A percentile compares a stretch with the other conserved stretches of the same genome.
These are phyloP conservation scores for Pristionchus fissidentatus DNA, from an alignment of 2,888 invertebrate genomes.

Conservation along the genomic window DNA sequence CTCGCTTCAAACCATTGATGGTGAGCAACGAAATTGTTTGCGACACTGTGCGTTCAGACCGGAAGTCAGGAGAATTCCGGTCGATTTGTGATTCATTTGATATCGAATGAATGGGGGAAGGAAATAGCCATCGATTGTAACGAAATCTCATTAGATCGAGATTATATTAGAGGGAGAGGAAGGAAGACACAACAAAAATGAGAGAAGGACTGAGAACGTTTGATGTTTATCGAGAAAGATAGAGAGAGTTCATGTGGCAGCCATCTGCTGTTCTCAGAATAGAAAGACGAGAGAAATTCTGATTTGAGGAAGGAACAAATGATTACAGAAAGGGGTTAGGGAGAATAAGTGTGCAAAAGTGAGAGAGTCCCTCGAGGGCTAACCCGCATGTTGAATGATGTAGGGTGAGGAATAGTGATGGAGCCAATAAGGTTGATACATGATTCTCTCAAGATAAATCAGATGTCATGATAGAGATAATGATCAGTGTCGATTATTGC, in stretches of 20 bases:
- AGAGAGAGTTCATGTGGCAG: constrained; percentile 9
- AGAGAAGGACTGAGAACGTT: no score
- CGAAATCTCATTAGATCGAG: constrained; percentile 27
- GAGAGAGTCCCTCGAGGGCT: no score
- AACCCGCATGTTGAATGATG: no score
- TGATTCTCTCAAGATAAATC: not conserved
- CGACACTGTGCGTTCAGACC: no score
- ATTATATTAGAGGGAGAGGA: constrained; percentile 11
- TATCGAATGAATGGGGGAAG: not conserved
- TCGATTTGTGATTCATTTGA: no score
- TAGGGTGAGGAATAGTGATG: no score
- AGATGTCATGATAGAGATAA: not conserved
- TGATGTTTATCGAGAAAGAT: no score
- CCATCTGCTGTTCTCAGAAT: constrained; percentile 10
- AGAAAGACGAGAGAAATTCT: not conserved
- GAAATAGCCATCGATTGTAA: not conserved
- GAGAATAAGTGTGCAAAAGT: not conserved
- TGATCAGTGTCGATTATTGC: not conserved
- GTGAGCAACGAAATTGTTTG: no score
- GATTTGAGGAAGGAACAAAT: not conserved
- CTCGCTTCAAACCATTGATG: no score
- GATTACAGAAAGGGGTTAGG: constrained; percentile 1
- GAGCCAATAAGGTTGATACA: no score
- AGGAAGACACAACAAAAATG: constrained; percentile 22
- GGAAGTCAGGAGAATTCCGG: no score